Base-by-base conservation (phyloP, 1,140 invertebrate genomes). In the Episyrphus balteatus region DNA sequence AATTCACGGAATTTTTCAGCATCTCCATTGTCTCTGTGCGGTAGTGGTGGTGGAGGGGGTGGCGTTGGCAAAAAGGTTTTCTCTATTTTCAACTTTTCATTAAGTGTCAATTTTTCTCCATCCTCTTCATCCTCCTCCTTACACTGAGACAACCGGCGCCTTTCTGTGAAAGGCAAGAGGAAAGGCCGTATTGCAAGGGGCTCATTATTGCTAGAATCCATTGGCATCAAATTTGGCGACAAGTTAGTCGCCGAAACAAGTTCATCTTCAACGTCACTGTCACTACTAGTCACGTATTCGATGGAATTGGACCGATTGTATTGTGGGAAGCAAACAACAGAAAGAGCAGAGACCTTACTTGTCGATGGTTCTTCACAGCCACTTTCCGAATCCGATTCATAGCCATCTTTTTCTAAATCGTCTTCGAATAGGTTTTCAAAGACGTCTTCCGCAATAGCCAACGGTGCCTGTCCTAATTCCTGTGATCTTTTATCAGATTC, bases 51-150 rank as follows among this genome's bases (percentile, higher is more conserved):
- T n/a, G 59, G 62, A 6, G 61, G 61, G 7, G 50, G 46, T 2
- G 48, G 48, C 2, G 36, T n/a, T 11, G 61, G 51, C 17, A 56
- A 58, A 1, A 58, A 58, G 1, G 43, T 32, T 11, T 44, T 44
- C 15, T 53, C 46, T 10, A 55, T 46, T 3, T 60, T 58, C 0
- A 52, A 44, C 7, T 36, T 12, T 36, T 5, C 14, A 10, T n/a
- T 36, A 10, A 6, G 14, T 6, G 12, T 36, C 2, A 62, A 56
- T 2, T 50, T 46, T 13, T 50, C 51, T 56, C 70, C 71, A 42
- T 76, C 80, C 40, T 83, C 82, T 62, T 88, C 85, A 55, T 86
- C 84, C 68, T 86, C 86, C 56, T 88, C 86, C 30, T 82, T 76
- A 59, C 86, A 88, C 64, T 88, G 83, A 7, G 84, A 87, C 42